A percentile compares a stretch with the other conserved stretches of the same genome.
phyloP scores from a whole-genome alignment of 2,113 vertebrate genomes.

The Centrocercus urophasianus region DNA sequence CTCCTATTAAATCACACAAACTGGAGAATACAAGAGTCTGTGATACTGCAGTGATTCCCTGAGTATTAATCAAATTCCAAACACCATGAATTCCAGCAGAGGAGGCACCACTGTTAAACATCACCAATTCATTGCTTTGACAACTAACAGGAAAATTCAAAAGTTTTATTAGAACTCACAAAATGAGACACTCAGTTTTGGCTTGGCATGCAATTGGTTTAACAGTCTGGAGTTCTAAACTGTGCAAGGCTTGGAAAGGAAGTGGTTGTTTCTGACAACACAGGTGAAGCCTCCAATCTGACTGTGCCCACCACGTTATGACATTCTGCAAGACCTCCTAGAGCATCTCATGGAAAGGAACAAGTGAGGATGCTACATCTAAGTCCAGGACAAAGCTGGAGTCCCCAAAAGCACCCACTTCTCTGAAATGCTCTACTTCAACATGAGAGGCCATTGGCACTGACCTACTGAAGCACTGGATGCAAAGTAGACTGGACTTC shows the following conservation, averaged over 20 bases:
- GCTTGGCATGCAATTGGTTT: rapidly evolving
- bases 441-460: neutral
- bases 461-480: neutral
- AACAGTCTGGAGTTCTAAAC: neutral
- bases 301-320: neutral
- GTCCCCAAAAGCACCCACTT: neutral
- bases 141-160: neutral
- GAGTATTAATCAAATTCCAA: neutral
- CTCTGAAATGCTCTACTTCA: neutral
- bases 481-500: neutral
- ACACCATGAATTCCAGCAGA: neutral
- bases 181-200: rapidly evolving
- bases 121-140: neutral
- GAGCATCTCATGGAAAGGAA: neutral
- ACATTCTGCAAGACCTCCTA: neutral
- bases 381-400: neutral
- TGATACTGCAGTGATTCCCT: neutral
- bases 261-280: neutral
- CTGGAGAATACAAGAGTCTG: neutral
- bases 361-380: neutral
- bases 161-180: neutral
- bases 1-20: neutral
- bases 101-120: neutral
- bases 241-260: neutral
- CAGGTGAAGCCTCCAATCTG: neutral